Conservation (phyloP, 2,888 invertebrate genomes). For the Germaria angustata region DNA sequence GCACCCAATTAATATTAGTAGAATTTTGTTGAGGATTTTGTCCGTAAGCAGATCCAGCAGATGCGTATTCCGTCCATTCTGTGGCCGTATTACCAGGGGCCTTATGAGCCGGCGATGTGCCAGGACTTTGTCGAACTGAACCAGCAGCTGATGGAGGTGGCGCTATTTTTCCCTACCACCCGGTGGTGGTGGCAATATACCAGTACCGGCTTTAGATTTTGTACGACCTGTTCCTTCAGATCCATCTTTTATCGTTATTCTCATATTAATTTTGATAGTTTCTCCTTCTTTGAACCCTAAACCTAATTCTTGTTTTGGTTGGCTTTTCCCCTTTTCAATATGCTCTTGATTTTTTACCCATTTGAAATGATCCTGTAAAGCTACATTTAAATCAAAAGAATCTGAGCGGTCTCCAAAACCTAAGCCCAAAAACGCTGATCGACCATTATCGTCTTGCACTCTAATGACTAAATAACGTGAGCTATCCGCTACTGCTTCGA, state of each 20-base stretch:
- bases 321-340: constrained; percentile 89
- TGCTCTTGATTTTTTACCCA: constrained; percentile 91
- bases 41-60: constrained; percentile 81
- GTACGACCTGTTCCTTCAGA: constrained; percentile 85
- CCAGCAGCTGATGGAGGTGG: constrained; percentile 84
- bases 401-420: constrained; percentile 99
- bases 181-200: constrained; percentile 92
- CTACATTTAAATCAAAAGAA: constrained; percentile 99
- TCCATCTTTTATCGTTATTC: constrained; percentile 95
- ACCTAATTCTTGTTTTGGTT: constrained; percentile 91
- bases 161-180: constrained; percentile 85
- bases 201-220: constrained; percentile 83
- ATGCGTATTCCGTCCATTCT: constrained; percentile 91
- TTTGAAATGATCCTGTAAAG: constrained; percentile 98
- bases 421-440: constrained; percentile 96
- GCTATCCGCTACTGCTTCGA: constrained; percentile 98
- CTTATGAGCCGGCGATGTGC: constrained; percentile 88
- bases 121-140: constrained; percentile 77
- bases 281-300: constrained; percentile 99
- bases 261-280: constrained; percentile 99
- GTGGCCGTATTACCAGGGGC: constrained; percentile 80
- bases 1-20: constrained; percentile 80
- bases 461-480: constrained; percentile 98
- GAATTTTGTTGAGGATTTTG: constrained; percentile 74
- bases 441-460: constrained; percentile 95